Evolutionary conservation across 2,888 invertebrate genomes (phyloP).

Genomic region (Schizotus pectinicornis): DNA sequence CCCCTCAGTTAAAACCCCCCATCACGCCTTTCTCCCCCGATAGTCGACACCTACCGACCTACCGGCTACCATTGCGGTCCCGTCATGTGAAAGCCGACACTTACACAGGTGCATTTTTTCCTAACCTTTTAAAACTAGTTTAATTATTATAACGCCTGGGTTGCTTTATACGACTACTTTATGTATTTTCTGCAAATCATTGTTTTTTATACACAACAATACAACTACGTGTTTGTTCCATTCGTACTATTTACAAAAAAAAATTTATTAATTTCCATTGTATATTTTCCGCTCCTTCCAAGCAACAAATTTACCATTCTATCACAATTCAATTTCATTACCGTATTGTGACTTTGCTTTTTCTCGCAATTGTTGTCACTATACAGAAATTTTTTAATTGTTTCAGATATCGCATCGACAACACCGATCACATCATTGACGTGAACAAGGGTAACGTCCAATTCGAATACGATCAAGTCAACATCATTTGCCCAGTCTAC

Average conservation of each 20-base stretch:
- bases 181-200: conserved; percentile 30
- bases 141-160: conserved; percentile 31
- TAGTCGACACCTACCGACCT: conserved; percentile 34
- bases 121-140: conserved; percentile 33
- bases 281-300: conserved; percentile 8
- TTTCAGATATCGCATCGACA: conserved; percentile 89
- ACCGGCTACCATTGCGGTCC: conserved; percentile 19
- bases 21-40: conserved; percentile 31
- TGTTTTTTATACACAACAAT: conserved; percentile 24
- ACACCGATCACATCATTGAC: conserved; percentile 94
- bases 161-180: conserved; percentile 25
- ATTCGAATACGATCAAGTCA: conserved; percentile 92
- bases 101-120: conserved; percentile 34
- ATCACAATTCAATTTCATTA: conserved; percentile 5
- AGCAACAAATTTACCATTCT: conserved; percentile 3
- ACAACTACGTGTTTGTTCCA: conserved; percentile 27
- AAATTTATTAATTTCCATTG: conserved; percentile 20
- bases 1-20: conserved; percentile 35
- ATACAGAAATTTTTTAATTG: conserved; percentile 29
- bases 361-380: neutral
- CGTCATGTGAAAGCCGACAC: conserved; percentile 29
- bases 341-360: conserved; percentile 3
- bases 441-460: conserved; percentile 90
- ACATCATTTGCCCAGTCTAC: conserved; percentile 91
- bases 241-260: conserved; percentile 26